Base-by-base conservation (phyloP, 2,113 vertebrate genomes). In the Poeciliopsis occidentalis region DNA sequence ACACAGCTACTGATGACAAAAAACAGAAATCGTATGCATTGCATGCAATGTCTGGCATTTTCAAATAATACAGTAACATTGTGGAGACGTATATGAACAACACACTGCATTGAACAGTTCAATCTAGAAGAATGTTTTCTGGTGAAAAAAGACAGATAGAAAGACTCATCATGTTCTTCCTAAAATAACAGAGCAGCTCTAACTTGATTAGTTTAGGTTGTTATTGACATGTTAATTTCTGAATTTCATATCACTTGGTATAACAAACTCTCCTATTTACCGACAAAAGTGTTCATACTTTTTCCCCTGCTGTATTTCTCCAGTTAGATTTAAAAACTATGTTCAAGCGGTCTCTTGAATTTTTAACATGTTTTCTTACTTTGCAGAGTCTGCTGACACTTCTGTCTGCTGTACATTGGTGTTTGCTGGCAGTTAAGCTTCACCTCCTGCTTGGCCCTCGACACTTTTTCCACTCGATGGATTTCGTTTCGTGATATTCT, bases 371-470 rank as follows among this genome's bases (percentile, higher is more conserved):
- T 71, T 73, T 26, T 71, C 32, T 87, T 41, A 24, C 84, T 87
- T 67, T 37, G 79, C 84, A 91, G 90, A 13, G 67, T 67, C 76
- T 61, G 24, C 70, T 75, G 64, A 67, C 65, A 71, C 12, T 17
- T 60, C 51, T 70, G 24, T 27, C 24, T 70, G 24, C 41, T 86
- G 74, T 78, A 81, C 68, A 63, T 60, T 76, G 75, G 75, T 62
- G 83, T 60, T 54, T 39, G 62, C 81, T 67, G 82, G 64, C 44
- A 1, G 44, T 29, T 71, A 72, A 64, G 69, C 79, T 80, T 84
- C 44, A 67, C 70, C 79, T 90, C 76, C 79, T 73, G 62, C 83
- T 89, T 81, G 82, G 81, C 78, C 71, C 80, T 84, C 78, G 39
- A 74, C 82, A 83, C 81, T 84, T 71, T 30, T 12, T 5, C 26